Evolutionary conservation across 1,140 invertebrate species (phyloP).

Genomic region (Anthonomus grandis): DNA sequence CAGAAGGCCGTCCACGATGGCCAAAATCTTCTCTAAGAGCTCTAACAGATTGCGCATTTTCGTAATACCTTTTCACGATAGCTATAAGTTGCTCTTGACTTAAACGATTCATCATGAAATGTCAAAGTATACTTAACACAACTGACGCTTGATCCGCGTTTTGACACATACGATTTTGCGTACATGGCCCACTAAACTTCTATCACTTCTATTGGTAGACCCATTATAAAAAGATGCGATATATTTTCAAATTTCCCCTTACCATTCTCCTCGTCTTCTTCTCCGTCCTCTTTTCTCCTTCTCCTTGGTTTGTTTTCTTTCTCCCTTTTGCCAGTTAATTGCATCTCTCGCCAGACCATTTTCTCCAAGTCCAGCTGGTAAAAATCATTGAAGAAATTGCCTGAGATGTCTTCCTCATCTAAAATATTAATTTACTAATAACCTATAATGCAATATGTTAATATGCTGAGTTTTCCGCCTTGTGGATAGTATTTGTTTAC

Average conservation of each 20-base stretch:
- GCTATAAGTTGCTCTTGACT: too few relatives aligned
- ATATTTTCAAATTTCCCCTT: neutral
- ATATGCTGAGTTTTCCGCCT: too few relatives aligned
- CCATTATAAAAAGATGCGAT: neutral
- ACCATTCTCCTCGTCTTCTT: neutral
- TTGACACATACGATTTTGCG: neutral
- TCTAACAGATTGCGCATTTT: too few relatives aligned
- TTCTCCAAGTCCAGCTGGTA: conserved; percentile 73
- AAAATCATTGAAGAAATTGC: conserved; percentile 82
- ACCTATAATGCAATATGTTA: neutral
- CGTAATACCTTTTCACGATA: too few relatives aligned
- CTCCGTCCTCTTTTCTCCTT: conserved; percentile 48
- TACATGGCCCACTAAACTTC: neutral
- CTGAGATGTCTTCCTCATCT: conserved; percentile 73
- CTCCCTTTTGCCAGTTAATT: conserved; percentile 53
- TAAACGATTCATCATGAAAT: neutral
- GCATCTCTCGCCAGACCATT: conserved; percentile 66
- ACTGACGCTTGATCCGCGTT: neutral
- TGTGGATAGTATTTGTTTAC: too few relatives aligned
- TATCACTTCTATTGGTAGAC: neutral
- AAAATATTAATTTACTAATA: too few relatives aligned
- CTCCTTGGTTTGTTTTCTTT: conserved; percentile 43
- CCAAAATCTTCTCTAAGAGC: too few relatives aligned
- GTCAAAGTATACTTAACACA: neutral
- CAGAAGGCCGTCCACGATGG: too few relatives aligned